Percentiles rank a stretch among this genome's conserved stretches.
Conservation (phyloP, 2,797 vertebrate genomes). For the Sebastolobus altivelis region DNA sequence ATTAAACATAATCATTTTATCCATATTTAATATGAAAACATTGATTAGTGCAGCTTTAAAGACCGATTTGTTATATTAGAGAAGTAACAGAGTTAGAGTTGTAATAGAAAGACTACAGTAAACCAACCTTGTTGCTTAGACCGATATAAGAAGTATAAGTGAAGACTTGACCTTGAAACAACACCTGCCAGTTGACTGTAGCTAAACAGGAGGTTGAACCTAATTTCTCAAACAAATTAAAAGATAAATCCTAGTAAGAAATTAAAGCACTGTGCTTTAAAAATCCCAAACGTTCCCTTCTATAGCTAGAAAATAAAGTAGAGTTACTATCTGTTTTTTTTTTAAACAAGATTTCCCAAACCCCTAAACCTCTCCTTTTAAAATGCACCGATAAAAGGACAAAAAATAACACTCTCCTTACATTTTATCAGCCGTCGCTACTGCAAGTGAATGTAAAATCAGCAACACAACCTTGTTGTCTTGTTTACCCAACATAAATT, state of each 20-base stretch:
- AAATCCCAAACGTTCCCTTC: not conserved
- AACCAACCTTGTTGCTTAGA: not conserved
- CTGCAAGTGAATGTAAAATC: conserved; percentile 68
- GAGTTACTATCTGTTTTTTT: conserved; percentile 2
- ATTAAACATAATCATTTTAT: not conserved
- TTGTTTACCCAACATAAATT: conserved; percentile 77
- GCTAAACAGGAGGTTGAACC: not conserved
- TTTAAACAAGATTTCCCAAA: conserved; percentile 7
- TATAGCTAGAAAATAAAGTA: not conserved
- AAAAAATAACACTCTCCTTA: conserved; percentile 32
- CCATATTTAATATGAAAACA: not conserved
- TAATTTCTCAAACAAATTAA: not conserved
- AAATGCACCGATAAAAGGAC: conserved; percentile 32
- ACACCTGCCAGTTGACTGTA: not conserved
- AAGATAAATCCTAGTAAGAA: not conserved
- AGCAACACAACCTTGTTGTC: conserved; percentile 55
- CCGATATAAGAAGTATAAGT: not conserved
- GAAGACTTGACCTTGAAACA: not conserved
- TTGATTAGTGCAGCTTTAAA: not conserved
- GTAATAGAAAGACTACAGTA: not conserved
- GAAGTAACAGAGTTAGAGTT: not conserved
- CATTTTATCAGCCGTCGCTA: conserved; percentile 40
- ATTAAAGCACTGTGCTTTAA: not conserved
- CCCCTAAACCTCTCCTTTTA: conserved; percentile 32
- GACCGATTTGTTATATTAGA: not conserved